phyloP scores from a whole-genome alignment of 2,888 invertebrate species.

The Meloe dianella region DNA sequence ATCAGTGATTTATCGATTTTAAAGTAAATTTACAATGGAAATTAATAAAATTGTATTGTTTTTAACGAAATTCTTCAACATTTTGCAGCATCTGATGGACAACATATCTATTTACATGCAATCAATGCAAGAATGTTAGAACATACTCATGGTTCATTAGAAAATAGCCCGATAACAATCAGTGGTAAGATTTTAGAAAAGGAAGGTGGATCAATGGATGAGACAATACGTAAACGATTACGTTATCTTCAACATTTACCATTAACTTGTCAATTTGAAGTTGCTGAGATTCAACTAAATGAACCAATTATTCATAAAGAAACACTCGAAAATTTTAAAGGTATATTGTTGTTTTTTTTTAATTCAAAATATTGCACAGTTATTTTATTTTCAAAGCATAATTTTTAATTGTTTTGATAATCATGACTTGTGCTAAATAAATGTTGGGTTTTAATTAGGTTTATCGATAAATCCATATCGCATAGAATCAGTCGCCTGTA shows the following conservation, averaged over 20 bases:
- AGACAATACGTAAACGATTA: slow-evolving; percentile 77
- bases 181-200: slow-evolving; percentile 84
- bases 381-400: slow-evolving; percentile 11
- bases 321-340: slow-evolving; percentile 72
- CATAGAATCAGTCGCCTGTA: slow-evolving; percentile 55
- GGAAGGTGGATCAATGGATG: slow-evolving; percentile 84
- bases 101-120: slow-evolving; percentile 89
- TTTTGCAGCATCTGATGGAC: slow-evolving; percentile 82
- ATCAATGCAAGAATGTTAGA: slow-evolving; percentile 90
- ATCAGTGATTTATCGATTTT: background rate
- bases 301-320: slow-evolving; percentile 73
- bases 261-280: slow-evolving; percentile 86
- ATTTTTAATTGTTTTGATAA: background rate
- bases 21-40: slow-evolving; percentile 1
- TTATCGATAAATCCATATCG: slow-evolving; percentile 40
- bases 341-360: slow-evolving; percentile 58
- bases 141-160: slow-evolving; percentile 82
- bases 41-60: slow-evolving; percentile 45
- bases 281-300: slow-evolving; percentile 84
- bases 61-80: slow-evolving; percentile 37
- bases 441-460: slow-evolving; percentile 55
- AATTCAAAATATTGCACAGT: slow-evolving; percentile 13
- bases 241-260: slow-evolving; percentile 87
- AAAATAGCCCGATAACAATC: slow-evolving; percentile 76
- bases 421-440: slow-evolving; percentile 47